Conservation (phyloP, 2,888 invertebrate genomes). For the Nemotelus pantherinus region DNA sequence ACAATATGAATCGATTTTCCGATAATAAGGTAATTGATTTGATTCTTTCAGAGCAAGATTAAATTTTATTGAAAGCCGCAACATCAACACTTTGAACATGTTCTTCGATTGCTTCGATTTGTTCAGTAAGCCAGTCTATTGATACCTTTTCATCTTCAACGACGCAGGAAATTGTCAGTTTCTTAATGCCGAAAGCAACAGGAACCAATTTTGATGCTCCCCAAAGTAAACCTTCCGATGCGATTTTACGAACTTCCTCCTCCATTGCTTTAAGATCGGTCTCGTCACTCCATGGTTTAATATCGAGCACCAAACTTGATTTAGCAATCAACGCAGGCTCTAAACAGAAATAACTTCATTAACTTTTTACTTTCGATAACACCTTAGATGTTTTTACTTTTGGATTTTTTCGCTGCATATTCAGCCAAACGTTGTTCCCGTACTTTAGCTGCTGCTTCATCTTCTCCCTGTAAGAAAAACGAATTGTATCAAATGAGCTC, state of each 20-base stretch:
- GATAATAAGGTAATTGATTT: no score
- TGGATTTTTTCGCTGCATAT: slow-evolving; percentile 91
- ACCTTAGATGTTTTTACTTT: slow-evolving; percentile 68
- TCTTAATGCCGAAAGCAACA: slow-evolving; percentile 90
- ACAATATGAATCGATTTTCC: no score
- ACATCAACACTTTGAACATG: slow-evolving; percentile 92
- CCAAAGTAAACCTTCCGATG: slow-evolving; percentile 90
- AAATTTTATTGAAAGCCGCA: slow-evolving; percentile 95
- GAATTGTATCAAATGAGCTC: background rate
- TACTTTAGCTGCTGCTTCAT: slow-evolving; percentile 78
- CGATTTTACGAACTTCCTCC: slow-evolving; percentile 77
- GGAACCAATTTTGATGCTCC: slow-evolving; percentile 92
- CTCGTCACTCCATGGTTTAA: slow-evolving; percentile 92
- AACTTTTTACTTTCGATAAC: background rate
- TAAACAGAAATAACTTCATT: slow-evolving; percentile 56
- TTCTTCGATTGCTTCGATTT: slow-evolving; percentile 85
- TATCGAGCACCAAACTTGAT: slow-evolving; percentile 91
- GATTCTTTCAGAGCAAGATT: slow-evolving; percentile 56
- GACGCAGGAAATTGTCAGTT: slow-evolving; percentile 90
- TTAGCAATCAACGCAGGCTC: slow-evolving; percentile 91
- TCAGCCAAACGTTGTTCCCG: slow-evolving; percentile 87
- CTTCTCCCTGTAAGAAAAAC: slow-evolving; percentile 67
- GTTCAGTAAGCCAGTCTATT: slow-evolving; percentile 86
- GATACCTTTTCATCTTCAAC: slow-evolving; percentile 97
- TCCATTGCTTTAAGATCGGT: slow-evolving; percentile 92